These are phyloP conservation scores for Piprites chloris DNA, from an alignment of 2,113 vertebrate species.

Conservation along the genomic window DNA sequence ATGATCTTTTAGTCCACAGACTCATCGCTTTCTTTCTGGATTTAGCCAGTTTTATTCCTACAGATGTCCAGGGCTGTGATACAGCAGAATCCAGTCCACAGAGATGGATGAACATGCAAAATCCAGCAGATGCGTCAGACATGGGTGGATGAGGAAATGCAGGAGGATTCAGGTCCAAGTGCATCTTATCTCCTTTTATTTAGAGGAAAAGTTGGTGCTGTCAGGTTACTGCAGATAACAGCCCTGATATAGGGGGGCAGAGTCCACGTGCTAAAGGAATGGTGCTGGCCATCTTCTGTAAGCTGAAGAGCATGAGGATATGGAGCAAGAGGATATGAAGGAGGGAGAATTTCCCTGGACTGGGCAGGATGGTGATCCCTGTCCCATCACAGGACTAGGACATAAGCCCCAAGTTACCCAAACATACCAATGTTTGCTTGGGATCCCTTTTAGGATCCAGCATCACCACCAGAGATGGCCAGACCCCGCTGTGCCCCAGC, in stretches of 20 bases:
- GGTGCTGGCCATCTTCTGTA: accelerated
- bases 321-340: not conserved
- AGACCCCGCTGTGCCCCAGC: not conserved
- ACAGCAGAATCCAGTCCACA: accelerated
- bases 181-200: not conserved
- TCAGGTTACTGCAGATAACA: not conserved
- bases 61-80: not conserved
- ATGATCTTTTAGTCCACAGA: not conserved
- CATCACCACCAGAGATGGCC: accelerated
- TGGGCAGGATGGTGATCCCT: not conserved
- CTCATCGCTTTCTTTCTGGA: not conserved
- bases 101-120: not conserved
- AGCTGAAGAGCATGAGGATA: not conserved
- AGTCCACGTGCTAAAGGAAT: not conserved
- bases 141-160: not conserved
- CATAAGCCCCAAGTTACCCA: not conserved
- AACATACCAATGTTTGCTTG: accelerated
- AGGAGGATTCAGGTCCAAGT: not conserved
- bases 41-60: not conserved
- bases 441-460: not conserved
- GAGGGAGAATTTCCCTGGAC: not conserved
- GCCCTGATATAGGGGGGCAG: not conserved
- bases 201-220: not conserved
- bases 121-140: not conserved
- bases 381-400: not conserved